These are phyloP conservation scores for Parazoanthus swiftii DNA, from an alignment of 92 coral and sea anemone genomes.

Conservation along the genomic window DNA sequence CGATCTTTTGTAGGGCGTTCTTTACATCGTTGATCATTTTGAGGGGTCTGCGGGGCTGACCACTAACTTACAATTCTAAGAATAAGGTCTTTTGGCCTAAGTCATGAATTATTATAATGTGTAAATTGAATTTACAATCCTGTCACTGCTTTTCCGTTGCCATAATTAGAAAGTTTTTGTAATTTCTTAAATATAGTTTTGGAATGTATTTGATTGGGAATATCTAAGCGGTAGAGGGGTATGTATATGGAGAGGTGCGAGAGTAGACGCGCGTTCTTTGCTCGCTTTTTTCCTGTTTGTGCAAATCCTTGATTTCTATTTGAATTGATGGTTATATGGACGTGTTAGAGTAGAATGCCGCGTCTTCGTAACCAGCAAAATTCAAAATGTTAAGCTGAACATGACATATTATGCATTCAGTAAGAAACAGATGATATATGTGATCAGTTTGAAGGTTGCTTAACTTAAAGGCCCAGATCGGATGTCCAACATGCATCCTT, in stretches of 20 bases:
- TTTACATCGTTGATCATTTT: background rate
- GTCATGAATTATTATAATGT: background rate
- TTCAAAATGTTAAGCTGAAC: too few relatives aligned
- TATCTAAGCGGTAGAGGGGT: background rate
- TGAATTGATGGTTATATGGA: too few relatives aligned
- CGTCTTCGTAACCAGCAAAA: too few relatives aligned
- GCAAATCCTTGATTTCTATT: too few relatives aligned
- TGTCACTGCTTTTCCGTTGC: background rate
- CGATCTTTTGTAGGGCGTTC: background rate
- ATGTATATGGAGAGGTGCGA: background rate
- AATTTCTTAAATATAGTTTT: background rate
- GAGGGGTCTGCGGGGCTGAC: conserved; percentile 24
- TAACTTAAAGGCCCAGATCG: too few relatives aligned
- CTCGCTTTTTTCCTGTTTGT: too few relatives aligned
- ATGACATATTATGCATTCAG: too few relatives aligned
- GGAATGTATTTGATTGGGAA: background rate
- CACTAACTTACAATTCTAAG: background rate
- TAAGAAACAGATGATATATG: too few relatives aligned
- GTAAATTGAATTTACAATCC: background rate
- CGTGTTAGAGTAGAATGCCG: too few relatives aligned
- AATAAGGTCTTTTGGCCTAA: background rate
- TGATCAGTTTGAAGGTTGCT: too few relatives aligned
- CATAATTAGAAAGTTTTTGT: background rate
- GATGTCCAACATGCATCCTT: too few relatives aligned
- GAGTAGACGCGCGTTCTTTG: background rate